These are phyloP conservation scores for Eupithecia subfuscata DNA, from an alignment of 2,888 invertebrate species.

Conservation along the genomic window DNA sequence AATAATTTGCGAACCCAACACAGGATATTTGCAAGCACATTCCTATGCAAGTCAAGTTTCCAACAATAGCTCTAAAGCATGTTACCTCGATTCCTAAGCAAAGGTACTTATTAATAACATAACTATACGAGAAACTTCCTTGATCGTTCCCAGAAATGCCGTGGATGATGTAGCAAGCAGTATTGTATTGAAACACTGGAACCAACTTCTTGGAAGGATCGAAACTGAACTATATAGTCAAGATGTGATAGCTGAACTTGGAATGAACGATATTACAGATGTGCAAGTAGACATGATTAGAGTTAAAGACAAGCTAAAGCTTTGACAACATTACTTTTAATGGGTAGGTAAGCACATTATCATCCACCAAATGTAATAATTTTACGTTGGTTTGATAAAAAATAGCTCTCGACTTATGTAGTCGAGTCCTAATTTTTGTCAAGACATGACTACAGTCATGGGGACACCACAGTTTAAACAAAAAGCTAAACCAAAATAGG, in stretches of 20 bases:
- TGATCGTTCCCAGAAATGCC: conserved; percentile 33
- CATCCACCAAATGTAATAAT: too few relatives aligned
- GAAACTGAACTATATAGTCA: not conserved
- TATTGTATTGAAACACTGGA: conserved; percentile 1
- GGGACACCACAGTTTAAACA: too few relatives aligned
- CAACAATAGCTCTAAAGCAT: conserved; percentile 29
- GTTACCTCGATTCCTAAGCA: conserved; percentile 28
- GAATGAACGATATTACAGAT: not conserved
- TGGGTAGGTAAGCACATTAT: too few relatives aligned
- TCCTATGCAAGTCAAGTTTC: conserved; percentile 21
- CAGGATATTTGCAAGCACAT: conserved; percentile 27
- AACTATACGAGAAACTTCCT: conserved; percentile 35
- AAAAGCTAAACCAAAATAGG: too few relatives aligned
- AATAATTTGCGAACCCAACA: not conserved
- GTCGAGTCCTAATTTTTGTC: too few relatives aligned
- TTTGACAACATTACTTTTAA: not conserved
- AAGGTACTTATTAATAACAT: conserved; percentile 38
- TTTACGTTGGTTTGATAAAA: too few relatives aligned
- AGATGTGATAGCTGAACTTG: not conserved
- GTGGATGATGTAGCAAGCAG: conserved; percentile 3
- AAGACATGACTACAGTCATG: too few relatives aligned
- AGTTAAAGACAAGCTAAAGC: not conserved
- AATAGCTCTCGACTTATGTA: too few relatives aligned
- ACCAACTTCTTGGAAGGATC: not conserved
- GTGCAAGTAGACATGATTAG: not conserved